Evolutionary conservation across 2,888 invertebrate species (phyloP).

Genomic region (Eurytoma adleriae): DNA sequence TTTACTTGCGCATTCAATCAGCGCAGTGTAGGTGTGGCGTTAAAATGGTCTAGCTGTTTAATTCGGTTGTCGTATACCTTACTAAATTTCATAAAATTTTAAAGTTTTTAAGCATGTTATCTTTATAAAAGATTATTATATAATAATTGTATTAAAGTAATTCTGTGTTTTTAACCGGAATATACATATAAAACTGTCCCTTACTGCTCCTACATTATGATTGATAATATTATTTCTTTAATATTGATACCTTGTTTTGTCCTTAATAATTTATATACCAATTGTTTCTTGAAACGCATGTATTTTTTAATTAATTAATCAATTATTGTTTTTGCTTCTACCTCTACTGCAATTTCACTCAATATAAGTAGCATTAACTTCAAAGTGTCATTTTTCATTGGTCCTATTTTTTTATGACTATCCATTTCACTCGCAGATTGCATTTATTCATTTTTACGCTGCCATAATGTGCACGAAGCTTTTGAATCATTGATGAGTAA

Average conservation of each 20-base stretch:
- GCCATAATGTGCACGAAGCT: constrained; percentile 25
- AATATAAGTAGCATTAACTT: background rate
- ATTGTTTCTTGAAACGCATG: background rate
- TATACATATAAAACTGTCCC: too few relatives aligned
- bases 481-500: constrained; percentile 16
- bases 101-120: too few relatives aligned
- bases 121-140: too few relatives aligned
- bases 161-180: too few relatives aligned
- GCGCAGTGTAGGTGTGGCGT: background rate
- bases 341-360: background rate
- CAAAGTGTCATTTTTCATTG: background rate
- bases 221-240: too few relatives aligned
- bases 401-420: constrained; percentile 1
- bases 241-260: too few relatives aligned
- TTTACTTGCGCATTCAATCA: background rate
- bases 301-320: constrained; percentile 3
- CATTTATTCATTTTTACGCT: constrained; percentile 22
- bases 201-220: too few relatives aligned
- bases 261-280: background rate
- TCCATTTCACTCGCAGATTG: constrained; percentile 21
- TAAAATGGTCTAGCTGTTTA: background rate
- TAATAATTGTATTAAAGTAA: too few relatives aligned
- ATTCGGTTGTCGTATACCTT: background rate
- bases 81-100: constrained; percentile 9
- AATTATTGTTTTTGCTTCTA: background rate